Evolutionary conservation across 2,113 vertebrate species (phyloP).

Genomic region (Melanerpes formicivorus): DNA sequence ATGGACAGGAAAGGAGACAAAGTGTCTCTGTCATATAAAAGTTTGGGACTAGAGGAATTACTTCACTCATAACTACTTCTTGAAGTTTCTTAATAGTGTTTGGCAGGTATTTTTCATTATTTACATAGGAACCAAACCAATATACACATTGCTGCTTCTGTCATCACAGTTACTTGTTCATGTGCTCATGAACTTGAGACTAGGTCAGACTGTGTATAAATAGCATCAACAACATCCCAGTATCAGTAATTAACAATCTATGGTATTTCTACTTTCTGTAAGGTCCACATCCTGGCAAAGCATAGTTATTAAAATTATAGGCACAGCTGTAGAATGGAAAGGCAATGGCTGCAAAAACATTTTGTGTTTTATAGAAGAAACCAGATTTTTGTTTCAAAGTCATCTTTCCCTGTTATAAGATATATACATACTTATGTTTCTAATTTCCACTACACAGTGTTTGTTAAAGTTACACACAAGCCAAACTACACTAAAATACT

Average conservation of each 20-base stretch:
- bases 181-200: background rate
- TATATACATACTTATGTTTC: background rate
- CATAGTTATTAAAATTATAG: background rate
- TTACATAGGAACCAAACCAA: background rate
- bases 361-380: constrained; percentile 6
- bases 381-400: background rate
- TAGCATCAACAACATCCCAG: background rate
- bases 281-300: background rate
- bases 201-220: background rate
- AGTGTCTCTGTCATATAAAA: background rate
- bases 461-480: constrained; percentile 14
- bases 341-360: background rate
- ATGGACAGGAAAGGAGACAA: background rate
- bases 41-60: background rate
- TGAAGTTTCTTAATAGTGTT: background rate
- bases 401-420: background rate
- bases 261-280: background rate
- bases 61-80: background rate
- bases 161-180: background rate
- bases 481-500: constrained; percentile 9
- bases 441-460: constrained; percentile 25
- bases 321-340: background rate
- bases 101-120: background rate
- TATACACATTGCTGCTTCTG: background rate
- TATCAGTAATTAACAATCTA: background rate